Conservation (phyloP, 2,888 invertebrate genomes). For the Drosophila sordidapex region DNA sequence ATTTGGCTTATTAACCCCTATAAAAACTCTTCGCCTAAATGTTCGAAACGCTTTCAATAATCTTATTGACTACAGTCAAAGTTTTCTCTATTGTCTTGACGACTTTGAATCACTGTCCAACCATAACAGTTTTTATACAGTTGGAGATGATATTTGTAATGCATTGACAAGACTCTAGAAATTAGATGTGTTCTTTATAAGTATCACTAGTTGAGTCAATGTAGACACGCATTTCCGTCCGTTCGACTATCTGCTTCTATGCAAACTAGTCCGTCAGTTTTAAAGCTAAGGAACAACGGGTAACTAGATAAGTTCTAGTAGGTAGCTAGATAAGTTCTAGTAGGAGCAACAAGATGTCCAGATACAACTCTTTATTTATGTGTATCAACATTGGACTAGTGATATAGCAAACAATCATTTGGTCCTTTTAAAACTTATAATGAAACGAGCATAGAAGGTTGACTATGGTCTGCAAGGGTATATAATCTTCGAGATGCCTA, state of each 20-base stretch:
- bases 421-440: not conserved
- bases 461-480: not conserved
- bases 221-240: not conserved
- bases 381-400: not conserved
- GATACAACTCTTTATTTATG: not conserved
- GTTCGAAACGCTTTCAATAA: not conserved
- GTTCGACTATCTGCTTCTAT: not conserved
- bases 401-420: fast-evolving
- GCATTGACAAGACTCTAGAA: not conserved
- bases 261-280: not conserved
- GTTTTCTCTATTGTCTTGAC: not conserved
- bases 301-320: not conserved
- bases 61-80: not conserved
- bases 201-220: not conserved
- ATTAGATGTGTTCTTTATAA: not conserved
- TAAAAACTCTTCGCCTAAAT: not conserved
- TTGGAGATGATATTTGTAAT: not conserved
- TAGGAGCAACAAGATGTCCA: not conserved
- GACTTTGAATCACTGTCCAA: not conserved
- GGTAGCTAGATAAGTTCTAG: not conserved
- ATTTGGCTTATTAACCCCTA: not conserved
- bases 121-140: not conserved
- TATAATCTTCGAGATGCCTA: not conserved
- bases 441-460: not conserved
- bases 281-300: not conserved